These are phyloP conservation scores for Sminthopsis crassicaudata DNA, from an alignment of 2,113 vertebrate species.

Conservation along the genomic window DNA sequence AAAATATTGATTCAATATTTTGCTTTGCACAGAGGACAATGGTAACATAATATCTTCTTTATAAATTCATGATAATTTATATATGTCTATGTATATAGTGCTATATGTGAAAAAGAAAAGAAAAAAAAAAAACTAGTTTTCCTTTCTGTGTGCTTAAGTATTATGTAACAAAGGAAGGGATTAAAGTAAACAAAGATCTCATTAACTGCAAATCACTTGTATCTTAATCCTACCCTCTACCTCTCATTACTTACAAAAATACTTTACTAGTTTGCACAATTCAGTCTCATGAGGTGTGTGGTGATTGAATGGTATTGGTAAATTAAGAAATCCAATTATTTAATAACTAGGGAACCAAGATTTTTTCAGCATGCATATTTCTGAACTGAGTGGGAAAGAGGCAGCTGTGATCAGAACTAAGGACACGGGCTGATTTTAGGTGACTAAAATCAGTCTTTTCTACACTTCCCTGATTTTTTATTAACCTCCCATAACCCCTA, in stretches of 20 bases:
- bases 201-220: slow-evolving; percentile 30
- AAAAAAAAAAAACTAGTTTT: background rate
- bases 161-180: slow-evolving; percentile 34
- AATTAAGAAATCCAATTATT: slow-evolving; percentile 36
- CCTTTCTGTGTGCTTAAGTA: slow-evolving; percentile 15
- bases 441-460: slow-evolving; percentile 37
- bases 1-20: slow-evolving; percentile 23
- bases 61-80: background rate
- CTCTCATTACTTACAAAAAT: slow-evolving; percentile 28
- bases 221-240: slow-evolving; percentile 30
- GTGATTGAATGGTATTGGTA: slow-evolving; percentile 10
- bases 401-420: background rate
- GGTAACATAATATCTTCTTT: slow-evolving; percentile 1
- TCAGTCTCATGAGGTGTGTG: background rate
- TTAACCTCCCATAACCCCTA: slow-evolving; percentile 53
- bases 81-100: background rate
- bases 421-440: slow-evolving; percentile 44
- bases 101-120: background rate
- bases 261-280: slow-evolving; percentile 37
- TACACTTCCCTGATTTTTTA: slow-evolving; percentile 47
- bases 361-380: slow-evolving; percentile 10
- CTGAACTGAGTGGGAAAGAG: slow-evolving; percentile 39
- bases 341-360: slow-evolving; percentile 19
- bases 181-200: slow-evolving; percentile 4
- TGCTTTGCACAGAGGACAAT: background rate